Conservation (phyloP, 2,888 invertebrate species). For the Ormyrus labotus region DNA sequence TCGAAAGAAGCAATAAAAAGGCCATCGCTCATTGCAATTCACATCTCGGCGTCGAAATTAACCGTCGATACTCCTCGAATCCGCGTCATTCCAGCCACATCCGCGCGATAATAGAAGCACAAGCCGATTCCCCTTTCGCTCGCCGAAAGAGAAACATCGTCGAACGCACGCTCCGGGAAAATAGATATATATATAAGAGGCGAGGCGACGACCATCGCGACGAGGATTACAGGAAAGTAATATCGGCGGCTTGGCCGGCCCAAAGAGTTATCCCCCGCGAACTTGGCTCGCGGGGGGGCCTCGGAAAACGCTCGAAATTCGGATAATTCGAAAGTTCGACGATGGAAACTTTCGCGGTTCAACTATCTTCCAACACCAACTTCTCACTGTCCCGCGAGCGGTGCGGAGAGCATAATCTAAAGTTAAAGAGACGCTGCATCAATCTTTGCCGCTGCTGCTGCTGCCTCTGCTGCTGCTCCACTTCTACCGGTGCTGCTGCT, state of each 20-base stretch:
- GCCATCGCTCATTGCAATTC: neutral
- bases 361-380: constrained; percentile 65
- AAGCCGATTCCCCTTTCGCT: constrained; percentile 13
- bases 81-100: neutral
- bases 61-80: neutral
- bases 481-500: no score
- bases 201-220: neutral
- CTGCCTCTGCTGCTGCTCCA: neutral
- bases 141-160: neutral
- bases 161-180: neutral
- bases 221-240: constrained; percentile 43
- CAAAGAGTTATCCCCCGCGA: constrained; percentile 34
- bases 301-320: constrained; percentile 65
- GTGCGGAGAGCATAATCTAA: constrained; percentile 61
- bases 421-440: constrained; percentile 63
- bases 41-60: neutral
- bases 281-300: constrained; percentile 15
- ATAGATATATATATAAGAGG: neutral
- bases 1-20: no score
- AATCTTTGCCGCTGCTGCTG: constrained; percentile 56
- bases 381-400: constrained; percentile 61
- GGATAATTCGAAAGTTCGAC: constrained; percentile 70
- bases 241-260: constrained; percentile 15
- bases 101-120: constrained; percentile 10
- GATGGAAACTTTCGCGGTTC: constrained; percentile 67